A percentile compares a stretch with the other conserved stretches of the same genome.
Conservation (phyloP, 2,888 invertebrate genomes). For the Agrotis exclamationis region DNA sequence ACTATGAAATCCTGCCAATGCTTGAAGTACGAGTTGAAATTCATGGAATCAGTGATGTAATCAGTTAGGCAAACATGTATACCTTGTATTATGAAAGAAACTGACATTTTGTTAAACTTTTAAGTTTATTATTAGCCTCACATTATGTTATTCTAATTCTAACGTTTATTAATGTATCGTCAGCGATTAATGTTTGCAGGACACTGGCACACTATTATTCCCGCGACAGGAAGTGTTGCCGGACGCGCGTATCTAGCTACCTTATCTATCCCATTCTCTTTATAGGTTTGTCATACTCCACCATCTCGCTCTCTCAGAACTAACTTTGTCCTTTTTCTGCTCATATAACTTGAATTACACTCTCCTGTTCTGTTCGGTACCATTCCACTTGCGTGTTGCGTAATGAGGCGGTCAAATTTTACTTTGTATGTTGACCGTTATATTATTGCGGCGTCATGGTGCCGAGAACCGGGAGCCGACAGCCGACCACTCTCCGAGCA, state of each 20-base stretch:
- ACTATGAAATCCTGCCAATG: neutral
- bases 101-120: neutral
- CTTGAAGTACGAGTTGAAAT: neutral
- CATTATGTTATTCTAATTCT: conserved; percentile 48
- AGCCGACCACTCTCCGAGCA: conserved; percentile 71
- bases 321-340: conserved; percentile 74
- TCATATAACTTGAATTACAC: conserved; percentile 67
- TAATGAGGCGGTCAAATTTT: conserved; percentile 87
- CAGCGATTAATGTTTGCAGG: conserved; percentile 70
- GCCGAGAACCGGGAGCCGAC: conserved; percentile 65
- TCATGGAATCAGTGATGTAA: neutral
- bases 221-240: conserved; percentile 85
- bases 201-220: conserved; percentile 69
- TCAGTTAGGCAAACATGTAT: neutral
- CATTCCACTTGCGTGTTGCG: conserved; percentile 82
- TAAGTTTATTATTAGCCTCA: conserved; percentile 6
- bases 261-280: conserved; percentile 86
- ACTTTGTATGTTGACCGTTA: conserved; percentile 85
- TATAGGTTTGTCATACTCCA: conserved; percentile 78
- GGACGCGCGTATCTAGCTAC: conserved; percentile 89
- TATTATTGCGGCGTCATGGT: conserved; percentile 83
- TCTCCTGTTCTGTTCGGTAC: conserved; percentile 76
- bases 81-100: neutral
- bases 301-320: conserved; percentile 76
- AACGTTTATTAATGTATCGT: conserved; percentile 54